Conservation (phyloP, 2,797 vertebrate species). For the Dallia pectoralis region DNA sequence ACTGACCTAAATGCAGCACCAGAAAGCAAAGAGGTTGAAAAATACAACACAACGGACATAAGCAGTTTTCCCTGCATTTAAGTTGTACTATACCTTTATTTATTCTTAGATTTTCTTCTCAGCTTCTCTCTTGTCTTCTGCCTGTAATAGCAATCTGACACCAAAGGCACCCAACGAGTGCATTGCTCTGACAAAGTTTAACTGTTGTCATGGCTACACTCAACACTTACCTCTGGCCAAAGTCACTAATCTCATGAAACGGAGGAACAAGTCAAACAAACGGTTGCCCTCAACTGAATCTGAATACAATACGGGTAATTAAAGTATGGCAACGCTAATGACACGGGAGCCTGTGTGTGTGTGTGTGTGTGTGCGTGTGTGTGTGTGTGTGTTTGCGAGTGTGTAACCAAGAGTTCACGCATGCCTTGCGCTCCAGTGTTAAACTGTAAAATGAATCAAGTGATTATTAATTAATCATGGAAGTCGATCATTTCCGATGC, state of each 20-base stretch:
- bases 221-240: neutral
- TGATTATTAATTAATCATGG: neutral
- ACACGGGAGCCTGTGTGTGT: neutral
- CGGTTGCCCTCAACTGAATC: neutral
- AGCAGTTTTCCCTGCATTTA: neutral
- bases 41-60: neutral
- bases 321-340: neutral
- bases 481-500: neutral
- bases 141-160: neutral
- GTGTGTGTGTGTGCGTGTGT: neutral
- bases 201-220: slow-evolving; percentile 40
- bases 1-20: neutral
- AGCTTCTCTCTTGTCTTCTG: neutral
- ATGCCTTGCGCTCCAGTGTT: neutral
- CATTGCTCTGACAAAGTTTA: slow-evolving; percentile 41
- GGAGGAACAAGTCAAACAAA: neutral
- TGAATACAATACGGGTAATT: neutral
- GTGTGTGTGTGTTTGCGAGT: slow-evolving; percentile 10
- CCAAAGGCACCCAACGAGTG: neutral
- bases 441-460: neutral
- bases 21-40: neutral
- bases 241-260: slow-evolving; percentile 3
- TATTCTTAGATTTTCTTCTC: neutral
- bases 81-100: neutral
- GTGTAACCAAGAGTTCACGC: neutral